These are phyloP conservation scores for Ornithoptera priamus DNA, from an alignment of 2,888 invertebrate genomes.

Conservation along the genomic window DNA sequence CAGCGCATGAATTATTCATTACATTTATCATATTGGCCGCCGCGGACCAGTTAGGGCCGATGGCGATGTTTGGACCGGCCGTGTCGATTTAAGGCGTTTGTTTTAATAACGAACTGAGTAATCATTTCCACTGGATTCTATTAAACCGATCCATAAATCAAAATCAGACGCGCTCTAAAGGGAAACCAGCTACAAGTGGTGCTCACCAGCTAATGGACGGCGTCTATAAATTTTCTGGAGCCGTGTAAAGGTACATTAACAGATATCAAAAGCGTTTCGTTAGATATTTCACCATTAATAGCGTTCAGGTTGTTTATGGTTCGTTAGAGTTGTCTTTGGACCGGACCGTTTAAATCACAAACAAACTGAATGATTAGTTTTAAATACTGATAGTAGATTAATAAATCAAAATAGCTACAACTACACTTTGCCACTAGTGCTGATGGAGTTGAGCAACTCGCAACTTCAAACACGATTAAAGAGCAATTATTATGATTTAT, in stretches of 20 bases:
- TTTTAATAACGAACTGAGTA: slow-evolving; percentile 18
- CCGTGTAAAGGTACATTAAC: not conserved
- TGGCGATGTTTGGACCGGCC: slow-evolving; percentile 6
- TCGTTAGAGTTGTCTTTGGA: too few species aligned
- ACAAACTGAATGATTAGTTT: too few species aligned
- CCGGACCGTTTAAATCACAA: too few species aligned
- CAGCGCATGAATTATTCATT: slow-evolving; percentile 26
- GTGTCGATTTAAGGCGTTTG: slow-evolving; percentile 20
- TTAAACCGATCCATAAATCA: slow-evolving; percentile 16
- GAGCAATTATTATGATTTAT: too few species aligned
- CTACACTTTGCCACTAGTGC: too few species aligned
- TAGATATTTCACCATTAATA: too few species aligned
- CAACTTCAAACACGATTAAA: too few species aligned
- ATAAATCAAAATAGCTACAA: too few species aligned
- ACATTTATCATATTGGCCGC: slow-evolving; percentile 15
- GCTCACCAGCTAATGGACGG: slow-evolving; percentile 7
- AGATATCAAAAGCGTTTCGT: too few species aligned
- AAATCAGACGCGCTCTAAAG: not conserved
- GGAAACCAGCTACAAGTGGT: slow-evolving; percentile 10
- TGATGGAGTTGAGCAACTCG: too few species aligned
- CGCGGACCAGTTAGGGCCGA: slow-evolving; percentile 8
- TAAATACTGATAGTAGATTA: too few species aligned
- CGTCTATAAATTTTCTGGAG: slow-evolving; percentile 15
- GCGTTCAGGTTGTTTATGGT: too few species aligned
- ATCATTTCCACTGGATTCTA: not conserved